phyloP scores from a whole-genome alignment of 2,113 vertebrate species.

The Zapornia atra region DNA sequence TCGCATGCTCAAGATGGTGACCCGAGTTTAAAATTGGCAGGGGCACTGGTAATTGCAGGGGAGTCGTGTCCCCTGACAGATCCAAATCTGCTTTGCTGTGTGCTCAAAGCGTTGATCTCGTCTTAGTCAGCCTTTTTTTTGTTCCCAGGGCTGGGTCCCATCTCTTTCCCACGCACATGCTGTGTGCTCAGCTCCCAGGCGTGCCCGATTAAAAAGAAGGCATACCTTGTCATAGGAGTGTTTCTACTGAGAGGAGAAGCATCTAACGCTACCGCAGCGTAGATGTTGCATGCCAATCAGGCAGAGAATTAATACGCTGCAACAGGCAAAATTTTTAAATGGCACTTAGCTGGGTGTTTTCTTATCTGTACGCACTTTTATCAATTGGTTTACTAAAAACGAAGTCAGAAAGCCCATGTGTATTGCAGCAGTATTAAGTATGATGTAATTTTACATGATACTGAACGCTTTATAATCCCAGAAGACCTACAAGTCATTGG shows the following conservation, averaged over 20 bases:
- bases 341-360: not conserved
- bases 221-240: not conserved
- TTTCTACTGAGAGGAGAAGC: not conserved
- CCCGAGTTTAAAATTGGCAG: not conserved
- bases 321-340: conserved; percentile 8
- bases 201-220: not conserved
- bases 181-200: not conserved
- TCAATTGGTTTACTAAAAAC: not conserved
- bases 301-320: not conserved
- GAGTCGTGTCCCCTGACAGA: not conserved
- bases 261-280: not conserved
- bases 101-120: not conserved
- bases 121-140: conserved; percentile 28
- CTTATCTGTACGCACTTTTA: conserved; percentile 13
- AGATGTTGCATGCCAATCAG: not conserved
- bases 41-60: not conserved
- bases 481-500: not conserved
- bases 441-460: not conserved
- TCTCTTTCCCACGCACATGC: not conserved
- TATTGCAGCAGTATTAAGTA: not conserved
- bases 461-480: not conserved
- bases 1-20: not conserved
- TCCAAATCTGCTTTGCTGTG: not conserved
- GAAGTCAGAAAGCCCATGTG: not conserved
- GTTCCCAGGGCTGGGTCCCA: not conserved